Percentiles rank a stretch among this genome's conserved stretches.
phyloP scores from a whole-genome alignment of 2,113 vertebrate genomes.

The Zingel zingel region DNA sequence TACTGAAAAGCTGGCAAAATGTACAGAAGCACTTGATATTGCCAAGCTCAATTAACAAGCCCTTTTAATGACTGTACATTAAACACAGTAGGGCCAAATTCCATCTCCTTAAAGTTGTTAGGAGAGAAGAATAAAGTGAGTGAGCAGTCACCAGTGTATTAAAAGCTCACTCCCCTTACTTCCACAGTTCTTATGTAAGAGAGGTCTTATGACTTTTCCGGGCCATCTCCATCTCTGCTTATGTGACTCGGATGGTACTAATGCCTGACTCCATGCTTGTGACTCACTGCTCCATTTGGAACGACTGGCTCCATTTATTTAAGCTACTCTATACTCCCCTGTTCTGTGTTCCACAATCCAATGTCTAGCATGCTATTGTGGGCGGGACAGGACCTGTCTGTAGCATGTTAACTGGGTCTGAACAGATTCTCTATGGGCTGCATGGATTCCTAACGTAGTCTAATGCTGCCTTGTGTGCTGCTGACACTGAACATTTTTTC shows the following conservation, averaged over 20 bases:
- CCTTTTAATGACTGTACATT: slow-evolving; percentile 53
- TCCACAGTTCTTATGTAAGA: slow-evolving; percentile 67
- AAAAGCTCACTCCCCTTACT: slow-evolving; percentile 58
- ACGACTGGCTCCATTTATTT: slow-evolving; percentile 52
- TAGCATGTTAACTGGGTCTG: slow-evolving; percentile 50
- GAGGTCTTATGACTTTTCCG: slow-evolving; percentile 69
- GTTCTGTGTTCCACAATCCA: slow-evolving; percentile 42
- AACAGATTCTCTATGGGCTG: slow-evolving; percentile 61
- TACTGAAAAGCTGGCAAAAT: slow-evolving; percentile 62
- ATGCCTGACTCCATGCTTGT: slow-evolving; percentile 56
- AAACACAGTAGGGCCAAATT: slow-evolving; percentile 50
- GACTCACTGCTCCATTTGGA: slow-evolving; percentile 62
- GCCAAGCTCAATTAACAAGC: slow-evolving; percentile 65
- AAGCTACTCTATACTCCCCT: slow-evolving; percentile 19
- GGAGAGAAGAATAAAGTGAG: slow-evolving; percentile 45
- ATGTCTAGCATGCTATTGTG: slow-evolving; percentile 51
- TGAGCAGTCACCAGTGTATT: slow-evolving; percentile 52
- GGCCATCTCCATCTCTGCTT: slow-evolving; percentile 47
- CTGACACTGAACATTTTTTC: slow-evolving; percentile 69
- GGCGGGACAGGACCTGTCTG: slow-evolving; percentile 63
- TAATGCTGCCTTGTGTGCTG: slow-evolving; percentile 65
- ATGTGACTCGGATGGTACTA: slow-evolving; percentile 49
- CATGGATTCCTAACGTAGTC: slow-evolving; percentile 52
- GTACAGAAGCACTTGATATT: slow-evolving; percentile 44
- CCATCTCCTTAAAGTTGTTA: slow-evolving; percentile 35